Percentiles rank a stretch among this genome's conserved stretches.
Evolutionary conservation across 2,888 invertebrate genomes (phyloP).

Genomic region (Idaea biselata): DNA sequence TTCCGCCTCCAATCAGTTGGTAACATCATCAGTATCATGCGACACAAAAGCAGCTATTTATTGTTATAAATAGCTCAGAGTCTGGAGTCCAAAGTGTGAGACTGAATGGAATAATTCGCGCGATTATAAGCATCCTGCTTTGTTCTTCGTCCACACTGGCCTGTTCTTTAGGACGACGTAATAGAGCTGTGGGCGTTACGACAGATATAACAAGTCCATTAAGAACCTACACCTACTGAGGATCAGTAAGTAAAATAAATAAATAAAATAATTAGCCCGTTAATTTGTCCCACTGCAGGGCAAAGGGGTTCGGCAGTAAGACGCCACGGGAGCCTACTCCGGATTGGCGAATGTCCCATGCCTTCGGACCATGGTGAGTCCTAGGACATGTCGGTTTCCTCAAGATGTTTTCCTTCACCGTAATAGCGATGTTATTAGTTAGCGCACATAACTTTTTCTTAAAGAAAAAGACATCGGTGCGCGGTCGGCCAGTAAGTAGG

Average conservation of each 20-base stretch:
- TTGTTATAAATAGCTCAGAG: constrained; percentile 4
- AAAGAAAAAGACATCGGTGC: too few species aligned
- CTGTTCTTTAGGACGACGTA: not conserved
- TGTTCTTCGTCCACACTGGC: constrained; percentile 11
- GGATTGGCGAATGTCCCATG: too few species aligned
- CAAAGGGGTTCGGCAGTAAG: too few species aligned
- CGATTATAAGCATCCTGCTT: constrained; percentile 39
- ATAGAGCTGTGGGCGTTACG: not conserved
- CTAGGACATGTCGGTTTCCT: too few species aligned
- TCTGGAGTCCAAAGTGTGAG: constrained; percentile 31
- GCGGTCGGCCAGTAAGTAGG: too few species aligned
- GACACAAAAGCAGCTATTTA: not conserved
- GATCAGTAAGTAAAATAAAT: constrained; percentile 49
- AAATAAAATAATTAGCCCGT: too few species aligned
- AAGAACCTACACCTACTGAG: constrained; percentile 60
- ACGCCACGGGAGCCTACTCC: too few species aligned
- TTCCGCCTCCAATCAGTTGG: not conserved
- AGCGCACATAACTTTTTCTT: too few species aligned
- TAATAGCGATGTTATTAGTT: too few species aligned
- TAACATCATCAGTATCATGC: not conserved
- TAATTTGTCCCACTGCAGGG: too few species aligned
- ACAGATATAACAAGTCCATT: constrained; percentile 14
- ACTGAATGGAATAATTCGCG: constrained; percentile 49
- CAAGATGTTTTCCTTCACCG: too few species aligned
- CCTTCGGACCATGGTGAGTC: too few species aligned